Conservation (phyloP, 2,888 invertebrate species). For the Papilio gigon region DNA sequence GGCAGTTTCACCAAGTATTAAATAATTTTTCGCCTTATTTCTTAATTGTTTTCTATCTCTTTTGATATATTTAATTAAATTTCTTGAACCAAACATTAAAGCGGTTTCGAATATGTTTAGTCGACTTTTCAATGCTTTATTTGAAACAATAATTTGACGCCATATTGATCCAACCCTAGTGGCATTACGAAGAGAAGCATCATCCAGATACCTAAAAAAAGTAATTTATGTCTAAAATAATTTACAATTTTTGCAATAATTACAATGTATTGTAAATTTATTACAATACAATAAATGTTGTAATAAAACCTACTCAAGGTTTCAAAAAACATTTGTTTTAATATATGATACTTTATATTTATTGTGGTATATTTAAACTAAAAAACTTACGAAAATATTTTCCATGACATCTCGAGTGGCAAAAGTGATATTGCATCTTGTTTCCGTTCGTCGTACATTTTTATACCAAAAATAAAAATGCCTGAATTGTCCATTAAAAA, state of each 20-base stretch:
- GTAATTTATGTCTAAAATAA: too few species aligned
- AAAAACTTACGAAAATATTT: slow-evolving; percentile 74
- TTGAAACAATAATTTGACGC: slow-evolving; percentile 62
- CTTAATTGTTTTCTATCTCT: slow-evolving; percentile 55
- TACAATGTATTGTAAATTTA: background rate
- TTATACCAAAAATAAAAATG: slow-evolving; percentile 71
- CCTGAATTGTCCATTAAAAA: slow-evolving; percentile 56
- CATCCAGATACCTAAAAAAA: slow-evolving; percentile 65
- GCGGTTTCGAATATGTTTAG: slow-evolving; percentile 65
- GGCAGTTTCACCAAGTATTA: slow-evolving; percentile 50
- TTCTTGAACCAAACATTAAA: slow-evolving; percentile 62
- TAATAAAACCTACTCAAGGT: background rate
- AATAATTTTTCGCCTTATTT: slow-evolving; percentile 56
- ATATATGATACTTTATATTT: background rate
- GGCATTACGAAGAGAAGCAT: slow-evolving; percentile 59
- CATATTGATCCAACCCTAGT: slow-evolving; percentile 56
- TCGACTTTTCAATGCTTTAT: slow-evolving; percentile 57
- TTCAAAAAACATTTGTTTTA: too few species aligned
- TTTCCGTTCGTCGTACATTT: slow-evolving; percentile 59
- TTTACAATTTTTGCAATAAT: too few species aligned
- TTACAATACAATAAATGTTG: background rate
- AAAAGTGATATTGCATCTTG: slow-evolving; percentile 66
- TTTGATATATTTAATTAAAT: slow-evolving; percentile 59
- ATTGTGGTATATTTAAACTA: background rate
- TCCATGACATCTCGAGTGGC: slow-evolving; percentile 74